Conservation (phyloP, 2,888 invertebrate species). For the Cryptocephalus moraei region DNA sequence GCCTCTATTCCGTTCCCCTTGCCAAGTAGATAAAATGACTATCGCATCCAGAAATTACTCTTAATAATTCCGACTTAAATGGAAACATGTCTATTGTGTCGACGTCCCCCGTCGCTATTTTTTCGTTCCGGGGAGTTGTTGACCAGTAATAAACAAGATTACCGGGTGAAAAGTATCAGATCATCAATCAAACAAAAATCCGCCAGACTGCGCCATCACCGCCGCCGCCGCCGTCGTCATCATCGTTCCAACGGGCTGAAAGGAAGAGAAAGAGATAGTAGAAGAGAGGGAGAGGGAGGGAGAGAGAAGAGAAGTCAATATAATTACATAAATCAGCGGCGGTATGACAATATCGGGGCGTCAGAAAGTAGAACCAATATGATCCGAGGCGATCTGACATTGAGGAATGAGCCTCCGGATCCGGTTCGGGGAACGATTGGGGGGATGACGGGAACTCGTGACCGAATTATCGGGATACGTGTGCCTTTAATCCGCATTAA, state of each 20-base stretch:
- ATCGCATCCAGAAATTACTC: no score
- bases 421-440: constrained; percentile 10
- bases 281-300: background rate
- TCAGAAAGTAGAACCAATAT: constrained; percentile 34
- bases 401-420: constrained; percentile 21
- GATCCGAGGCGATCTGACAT: constrained; percentile 26
- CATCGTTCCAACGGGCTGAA: constrained; percentile 6
- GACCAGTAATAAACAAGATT: constrained; percentile 24
- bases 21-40: no score
- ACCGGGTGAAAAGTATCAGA: constrained; percentile 18
- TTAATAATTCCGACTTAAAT: no score
- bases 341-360: constrained; percentile 35
- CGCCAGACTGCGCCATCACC: constrained; percentile 2
- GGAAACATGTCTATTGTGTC: no score
- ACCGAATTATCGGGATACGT: constrained; percentile 26
- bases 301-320: constrained; percentile 31
- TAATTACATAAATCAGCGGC: constrained; percentile 38
- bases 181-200: constrained; percentile 26
- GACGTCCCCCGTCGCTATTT: no score
- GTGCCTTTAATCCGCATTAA: constrained; percentile 19
- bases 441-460: constrained; percentile 21
- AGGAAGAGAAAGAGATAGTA: background rate
- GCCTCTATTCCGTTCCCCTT: no score
- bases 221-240: constrained; percentile 4
- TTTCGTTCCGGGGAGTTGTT: constrained; percentile 14